Percentiles rank a stretch among this genome's conserved stretches.
Evolutionary conservation across 2,888 invertebrate species (phyloP).

Genomic region (Syrphus vitripennis): DNA sequence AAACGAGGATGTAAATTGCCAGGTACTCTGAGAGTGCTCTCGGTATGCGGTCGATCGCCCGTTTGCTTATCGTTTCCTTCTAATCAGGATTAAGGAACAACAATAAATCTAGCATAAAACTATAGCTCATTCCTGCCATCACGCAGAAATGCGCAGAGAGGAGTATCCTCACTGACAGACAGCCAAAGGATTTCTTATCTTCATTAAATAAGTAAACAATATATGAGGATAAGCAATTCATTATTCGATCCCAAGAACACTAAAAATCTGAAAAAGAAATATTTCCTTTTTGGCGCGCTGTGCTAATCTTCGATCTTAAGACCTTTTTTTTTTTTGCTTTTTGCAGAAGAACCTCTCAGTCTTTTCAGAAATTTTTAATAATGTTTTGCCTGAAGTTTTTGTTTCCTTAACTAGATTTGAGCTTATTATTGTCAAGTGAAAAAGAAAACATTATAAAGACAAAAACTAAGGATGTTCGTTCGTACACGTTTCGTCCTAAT

Average conservation of each 20-base stretch:
- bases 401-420: slow-evolving; percentile 69
- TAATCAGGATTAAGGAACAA: slow-evolving; percentile 63
- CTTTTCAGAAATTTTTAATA: slow-evolving; percentile 47
- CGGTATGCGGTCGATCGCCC: slow-evolving; percentile 57
- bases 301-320: slow-evolving; percentile 58
- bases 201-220: slow-evolving; percentile 69
- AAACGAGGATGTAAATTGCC: slow-evolving; percentile 27
- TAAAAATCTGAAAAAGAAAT: not conserved
- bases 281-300: slow-evolving; percentile 51
- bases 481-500: slow-evolving; percentile 46
- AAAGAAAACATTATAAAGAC: not conserved
- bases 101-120: not conserved
- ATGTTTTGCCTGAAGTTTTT: slow-evolving; percentile 71
- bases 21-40: slow-evolving; percentile 44
- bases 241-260: not conserved
- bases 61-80: slow-evolving; percentile 37
- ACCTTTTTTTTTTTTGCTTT: slow-evolving; percentile 1
- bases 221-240: slow-evolving; percentile 57
- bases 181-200: slow-evolving; percentile 67
- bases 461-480: slow-evolving; percentile 17
- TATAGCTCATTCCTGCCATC: not conserved
- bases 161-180: slow-evolving; percentile 44
- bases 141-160: not conserved
- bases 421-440: slow-evolving; percentile 56
- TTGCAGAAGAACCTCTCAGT: not conserved